Evolutionary conservation across 2,797 vertebrate genomes (phyloP).

Genomic region (Heterohyrax brucei): DNA sequence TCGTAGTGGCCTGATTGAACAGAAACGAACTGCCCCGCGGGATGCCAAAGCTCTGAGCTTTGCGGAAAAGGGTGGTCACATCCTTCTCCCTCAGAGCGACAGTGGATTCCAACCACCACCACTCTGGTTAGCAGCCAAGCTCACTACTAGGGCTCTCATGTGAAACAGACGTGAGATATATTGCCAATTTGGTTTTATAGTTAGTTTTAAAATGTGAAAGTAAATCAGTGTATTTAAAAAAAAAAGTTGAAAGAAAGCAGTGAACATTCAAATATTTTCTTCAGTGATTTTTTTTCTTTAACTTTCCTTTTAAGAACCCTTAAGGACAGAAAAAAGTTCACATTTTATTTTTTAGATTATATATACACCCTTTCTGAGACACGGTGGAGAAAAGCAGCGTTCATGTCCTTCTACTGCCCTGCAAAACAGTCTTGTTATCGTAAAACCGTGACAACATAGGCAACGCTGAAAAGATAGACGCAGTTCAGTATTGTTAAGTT

Average conservation of each 20-base stretch:
- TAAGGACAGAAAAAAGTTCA: not conserved
- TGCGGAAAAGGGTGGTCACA: not conserved
- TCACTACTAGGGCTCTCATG: not conserved
- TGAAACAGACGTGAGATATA: not conserved
- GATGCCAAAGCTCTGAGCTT: not conserved
- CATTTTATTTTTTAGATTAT: not conserved
- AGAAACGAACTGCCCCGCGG: not conserved
- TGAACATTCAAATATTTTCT: not conserved
- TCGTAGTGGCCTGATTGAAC: not conserved
- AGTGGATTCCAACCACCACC: not conserved
- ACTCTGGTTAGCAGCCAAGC: not conserved
- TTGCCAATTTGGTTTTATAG: not conserved
- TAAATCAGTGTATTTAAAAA: not conserved
- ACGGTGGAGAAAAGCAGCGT: not conserved
- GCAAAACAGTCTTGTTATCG: not conserved
- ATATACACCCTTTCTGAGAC: conserved; percentile 3
- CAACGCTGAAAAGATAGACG: not conserved
- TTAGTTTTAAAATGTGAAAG: not conserved
- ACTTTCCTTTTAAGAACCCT: not conserved
- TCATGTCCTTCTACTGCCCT: not conserved
- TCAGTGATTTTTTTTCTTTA: not conserved
- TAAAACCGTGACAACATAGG: not conserved
- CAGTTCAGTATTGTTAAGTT: not conserved
- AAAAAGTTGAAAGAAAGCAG: not conserved
- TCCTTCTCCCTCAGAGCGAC: not conserved